These are phyloP conservation scores for Xyrauchen texanus DNA, from an alignment of 2,113 vertebrate species.

Conservation along the genomic window DNA sequence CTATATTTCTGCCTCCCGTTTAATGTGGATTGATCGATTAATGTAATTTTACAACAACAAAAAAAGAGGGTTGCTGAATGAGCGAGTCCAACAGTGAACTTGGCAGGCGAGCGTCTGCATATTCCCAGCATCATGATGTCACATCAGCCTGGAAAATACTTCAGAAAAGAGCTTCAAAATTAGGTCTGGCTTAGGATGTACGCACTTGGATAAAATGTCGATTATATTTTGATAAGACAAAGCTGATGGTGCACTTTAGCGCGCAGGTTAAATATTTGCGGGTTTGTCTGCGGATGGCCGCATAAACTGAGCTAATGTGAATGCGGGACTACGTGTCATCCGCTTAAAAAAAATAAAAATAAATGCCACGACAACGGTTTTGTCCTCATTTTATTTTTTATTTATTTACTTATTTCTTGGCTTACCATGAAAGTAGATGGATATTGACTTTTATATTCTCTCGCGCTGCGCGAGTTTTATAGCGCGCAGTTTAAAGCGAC, in stretches of 20 bases:
- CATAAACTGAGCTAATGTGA: conserved; percentile 5
- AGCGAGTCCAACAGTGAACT: conserved; percentile 34
- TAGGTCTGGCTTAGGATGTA: background rate
- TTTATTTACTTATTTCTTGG: background rate
- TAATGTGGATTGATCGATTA: background rate
- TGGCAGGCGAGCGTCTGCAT: conserved; percentile 32
- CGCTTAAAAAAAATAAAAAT: background rate
- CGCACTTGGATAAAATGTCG: conserved; percentile 9
- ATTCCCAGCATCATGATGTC: conserved; percentile 18
- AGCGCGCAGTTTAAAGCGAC: background rate
- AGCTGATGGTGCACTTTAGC: conserved; percentile 27
- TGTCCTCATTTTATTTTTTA: background rate
- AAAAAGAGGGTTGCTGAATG: conserved; percentile 4
- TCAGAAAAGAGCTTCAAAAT: background rate
- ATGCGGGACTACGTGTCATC: background rate
- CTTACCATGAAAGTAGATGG: background rate
- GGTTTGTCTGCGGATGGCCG: conserved; percentile 18
- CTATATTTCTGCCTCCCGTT: background rate
- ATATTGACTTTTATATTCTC: background rate
- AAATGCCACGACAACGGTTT: background rate
- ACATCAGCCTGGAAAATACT: background rate
- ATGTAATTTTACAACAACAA: background rate
- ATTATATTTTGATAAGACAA: background rate
- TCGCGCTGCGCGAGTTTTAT: background rate
- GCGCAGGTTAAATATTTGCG: conserved; percentile 33